Percentiles rank a stretch among this genome's conserved stretches.
Conservation (phyloP, 2,113 vertebrate genomes). For the Sciurus niger region DNA sequence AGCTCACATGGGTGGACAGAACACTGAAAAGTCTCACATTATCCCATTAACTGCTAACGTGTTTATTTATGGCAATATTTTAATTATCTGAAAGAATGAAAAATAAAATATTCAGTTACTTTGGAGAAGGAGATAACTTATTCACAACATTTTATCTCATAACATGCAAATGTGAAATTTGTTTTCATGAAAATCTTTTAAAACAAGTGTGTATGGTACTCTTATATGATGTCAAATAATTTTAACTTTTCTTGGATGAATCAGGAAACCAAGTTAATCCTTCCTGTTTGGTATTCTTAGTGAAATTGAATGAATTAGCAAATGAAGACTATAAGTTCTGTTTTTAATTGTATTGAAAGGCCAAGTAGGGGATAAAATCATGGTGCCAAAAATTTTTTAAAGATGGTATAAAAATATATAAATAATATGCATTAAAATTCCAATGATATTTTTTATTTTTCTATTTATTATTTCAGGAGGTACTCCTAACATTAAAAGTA, state of each 20-base stretch:
- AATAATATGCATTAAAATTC: background rate
- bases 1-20: background rate
- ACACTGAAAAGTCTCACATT: background rate
- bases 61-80: background rate
- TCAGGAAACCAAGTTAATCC: background rate
- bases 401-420: background rate
- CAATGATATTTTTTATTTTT: background rate
- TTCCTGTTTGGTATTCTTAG: background rate
- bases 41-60: background rate
- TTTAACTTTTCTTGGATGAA: background rate
- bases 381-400: background rate
- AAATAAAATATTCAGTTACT: background rate
- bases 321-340: background rate
- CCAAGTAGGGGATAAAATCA: background rate
- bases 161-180: background rate
- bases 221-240: background rate
- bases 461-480: background rate
- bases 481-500: background rate
- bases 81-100: background rate
- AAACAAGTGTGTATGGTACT: background rate
- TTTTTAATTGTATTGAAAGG: background rate
- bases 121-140: background rate
- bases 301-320: background rate
- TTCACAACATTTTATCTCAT: background rate
- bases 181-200: background rate